Base-by-base conservation (phyloP, 2,113 vertebrate species). In the Halichoerus grypus region DNA sequence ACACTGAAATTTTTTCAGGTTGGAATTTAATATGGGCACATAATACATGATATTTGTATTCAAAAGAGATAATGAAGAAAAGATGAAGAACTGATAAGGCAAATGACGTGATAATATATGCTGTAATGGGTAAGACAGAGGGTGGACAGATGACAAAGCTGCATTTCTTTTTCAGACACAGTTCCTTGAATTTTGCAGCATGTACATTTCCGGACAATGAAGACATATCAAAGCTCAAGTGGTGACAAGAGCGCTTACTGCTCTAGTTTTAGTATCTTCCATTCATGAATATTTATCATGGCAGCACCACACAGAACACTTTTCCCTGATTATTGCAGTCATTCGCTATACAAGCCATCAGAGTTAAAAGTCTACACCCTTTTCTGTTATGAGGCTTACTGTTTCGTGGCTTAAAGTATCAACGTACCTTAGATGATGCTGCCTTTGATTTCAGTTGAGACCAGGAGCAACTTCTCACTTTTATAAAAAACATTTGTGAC, bases 181-280 rank as follows among this genome's bases (percentile, higher is more conserved):
- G 63, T 74, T 77, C 31, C 33, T 39, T 91, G 77, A 79, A 88
- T 82, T 94, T 95, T 93, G 82, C 86, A 81, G 57, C 51, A 9
- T 57, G 49, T 71, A 55, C 71, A 63, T 91, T 92, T 93, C 36
- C 49, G 83, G 36, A 72, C 85, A 79, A 26, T 79, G 93, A 88
- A 93, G 93, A 91, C 61, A 33, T 46, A 83, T 59, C 94, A 93
- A 95, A 77, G 72, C 77, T 94, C 85, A 86, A 49, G 39, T 79
- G 91, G 77, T 69, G 77, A 91, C 82, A 76, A 51, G 61, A 95
- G 81, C 88, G 72, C 55, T 97, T 74, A 59, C n/a, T 79, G 81
- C 77, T 94, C 82, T 71, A n/a, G 65, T 83, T 97, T 95, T 89
- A 95, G 95, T 61, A 65, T 96, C 76, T 89, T 91, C n/a, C 49